phyloP scores from a whole-genome alignment of 2,113 vertebrate species.

The Peromyscus maniculatus region DNA sequence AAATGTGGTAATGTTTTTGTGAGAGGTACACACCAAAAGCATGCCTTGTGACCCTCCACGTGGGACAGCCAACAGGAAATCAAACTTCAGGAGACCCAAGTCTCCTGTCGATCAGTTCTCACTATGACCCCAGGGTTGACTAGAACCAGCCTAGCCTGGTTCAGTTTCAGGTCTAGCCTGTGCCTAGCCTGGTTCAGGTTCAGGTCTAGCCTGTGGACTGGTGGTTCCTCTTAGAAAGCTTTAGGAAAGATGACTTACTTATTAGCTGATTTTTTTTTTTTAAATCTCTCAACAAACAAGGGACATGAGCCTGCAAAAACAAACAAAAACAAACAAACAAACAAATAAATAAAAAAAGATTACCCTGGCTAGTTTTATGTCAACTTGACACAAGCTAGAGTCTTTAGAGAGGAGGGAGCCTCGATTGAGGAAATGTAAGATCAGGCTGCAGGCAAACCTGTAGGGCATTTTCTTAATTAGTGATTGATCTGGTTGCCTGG shows the following conservation, averaged over 20 bases:
- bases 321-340: too few species aligned
- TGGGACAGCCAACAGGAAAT: neutral
- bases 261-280: neutral
- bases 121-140: neutral
- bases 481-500: neutral
- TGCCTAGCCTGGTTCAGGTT: neutral
- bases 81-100: too few species aligned
- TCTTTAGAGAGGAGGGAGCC: neutral
- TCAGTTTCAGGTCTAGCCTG: neutral
- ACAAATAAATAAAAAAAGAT: neutral
- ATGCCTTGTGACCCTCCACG: rapidly evolving
- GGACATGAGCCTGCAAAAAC: neutral
- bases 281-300: neutral
- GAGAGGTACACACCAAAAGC: rapidly evolving
- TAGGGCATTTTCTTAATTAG: neutral
- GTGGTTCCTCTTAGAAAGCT: neutral
- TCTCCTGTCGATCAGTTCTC: rapidly evolving
- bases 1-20: neutral
- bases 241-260: conserved; percentile 17
- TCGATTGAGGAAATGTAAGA: neutral
- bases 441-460: neutral
- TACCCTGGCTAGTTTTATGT: neutral
- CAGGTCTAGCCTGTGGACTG: neutral
- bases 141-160: neutral
- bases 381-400: neutral